These are phyloP conservation scores for Sinodicranocentrus sp. DNA, from an alignment of 2,888 invertebrate genomes.

Conservation along the genomic window DNA sequence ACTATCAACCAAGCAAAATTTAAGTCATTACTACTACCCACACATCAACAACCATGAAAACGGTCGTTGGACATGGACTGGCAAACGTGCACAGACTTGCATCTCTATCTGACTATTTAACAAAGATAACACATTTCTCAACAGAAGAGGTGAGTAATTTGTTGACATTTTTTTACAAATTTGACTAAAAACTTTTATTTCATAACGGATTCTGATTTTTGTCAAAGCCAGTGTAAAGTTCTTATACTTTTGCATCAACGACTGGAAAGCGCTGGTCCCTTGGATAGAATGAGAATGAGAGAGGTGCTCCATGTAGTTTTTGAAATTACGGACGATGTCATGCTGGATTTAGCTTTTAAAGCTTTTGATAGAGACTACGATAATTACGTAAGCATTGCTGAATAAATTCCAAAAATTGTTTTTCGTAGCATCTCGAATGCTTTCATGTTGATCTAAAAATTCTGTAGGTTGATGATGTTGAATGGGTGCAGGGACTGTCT, in stretches of 20 bases:
- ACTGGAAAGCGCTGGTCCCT: conserved; percentile 11
- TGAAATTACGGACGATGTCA: conserved; percentile 52
- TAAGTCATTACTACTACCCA: no score
- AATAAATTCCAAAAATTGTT: background rate
- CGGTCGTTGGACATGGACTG: no score
- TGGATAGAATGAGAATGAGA: conserved; percentile 41
- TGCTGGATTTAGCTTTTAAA: conserved; percentile 52
- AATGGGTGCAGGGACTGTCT: conserved; percentile 52
- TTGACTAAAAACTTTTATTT: background rate
- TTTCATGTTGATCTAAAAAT: conserved; percentile 5
- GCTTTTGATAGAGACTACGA: conserved; percentile 56
- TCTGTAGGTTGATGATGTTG: conserved; percentile 38
- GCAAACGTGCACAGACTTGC: no score
- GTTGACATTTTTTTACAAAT: background rate
- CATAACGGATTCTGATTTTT: background rate
- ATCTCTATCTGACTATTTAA: conserved; percentile 26
- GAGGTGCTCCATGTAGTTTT: conserved; percentile 54
- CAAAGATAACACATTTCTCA: conserved; percentile 42
- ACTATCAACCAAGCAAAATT: no score
- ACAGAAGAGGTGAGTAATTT: conserved; percentile 42
- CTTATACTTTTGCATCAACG: conserved; percentile 35
- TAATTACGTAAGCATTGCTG: conserved; percentile 29
- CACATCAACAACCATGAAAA: no score
- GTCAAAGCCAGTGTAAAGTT: conserved; percentile 37
- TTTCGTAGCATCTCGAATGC: no score